Evolutionary conservation across 2,113 vertebrate genomes (phyloP), one percentile per base, ranked within the genome.

Genomic region (Polyodon spathula): DNA sequence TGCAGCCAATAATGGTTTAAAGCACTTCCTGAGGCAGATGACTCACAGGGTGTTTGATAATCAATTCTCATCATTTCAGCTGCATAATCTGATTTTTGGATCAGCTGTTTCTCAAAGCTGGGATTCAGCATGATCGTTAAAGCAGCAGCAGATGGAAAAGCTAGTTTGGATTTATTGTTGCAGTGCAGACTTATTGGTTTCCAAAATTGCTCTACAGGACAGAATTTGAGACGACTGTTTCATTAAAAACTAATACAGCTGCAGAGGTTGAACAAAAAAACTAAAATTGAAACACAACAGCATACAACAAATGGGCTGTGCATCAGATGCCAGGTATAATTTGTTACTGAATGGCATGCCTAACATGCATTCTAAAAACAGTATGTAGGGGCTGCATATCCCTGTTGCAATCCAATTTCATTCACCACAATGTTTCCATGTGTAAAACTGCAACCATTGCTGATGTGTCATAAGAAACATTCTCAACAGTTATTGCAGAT

Each of bases 21-120:
- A 86, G 78, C 75, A 80, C 82, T 87, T 87, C 83, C 85, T 76
- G 69, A 82, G 76, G 84, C 81, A 80, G 82, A 80, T 82, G 87
- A 87, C 75, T 83, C 77, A 82, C 74, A 55, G 72, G 79, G 82
- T 72, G 66, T 76, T 81, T 79, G 72, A 73, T 80, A 84, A 88
- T 90, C 85, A 87, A 86, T 88, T 88, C 82, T 77, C 81, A 83
- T 84, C 75, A 61, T 73, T 73, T 73, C 10, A 43, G 79, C 80
- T 80, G 75, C 71, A 78, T 84, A 83, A 85, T 82, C 84, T 73
- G 65, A 83, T 82, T 85, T 75, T 73, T 76, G 62, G 65, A 80
- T 76, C 74, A 76, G 71, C 46, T 66, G 43, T 58, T 4, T 76
- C 61, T 70, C 65, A 64, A 73, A 66, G 68, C 69, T 66, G 50